Evolutionary conservation across 2,888 invertebrate species (phyloP).

Genomic region (Heteropelma amictum): DNA sequence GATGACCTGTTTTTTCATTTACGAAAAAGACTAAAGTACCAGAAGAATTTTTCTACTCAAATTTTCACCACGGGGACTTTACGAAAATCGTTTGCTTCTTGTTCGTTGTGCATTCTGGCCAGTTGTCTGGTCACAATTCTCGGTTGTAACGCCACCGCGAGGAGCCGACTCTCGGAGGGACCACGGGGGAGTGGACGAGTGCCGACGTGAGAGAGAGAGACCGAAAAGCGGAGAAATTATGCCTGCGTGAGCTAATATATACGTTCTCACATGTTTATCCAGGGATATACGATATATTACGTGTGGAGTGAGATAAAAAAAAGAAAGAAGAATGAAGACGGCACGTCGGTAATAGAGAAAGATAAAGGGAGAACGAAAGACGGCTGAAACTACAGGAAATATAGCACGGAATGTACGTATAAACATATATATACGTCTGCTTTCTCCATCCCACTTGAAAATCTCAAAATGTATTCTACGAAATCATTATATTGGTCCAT

Average conservation of each 20-base stretch:
- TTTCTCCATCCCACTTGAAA: slow-evolving; percentile 42
- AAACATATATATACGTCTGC: slow-evolving; percentile 9
- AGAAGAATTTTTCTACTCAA: too few species aligned
- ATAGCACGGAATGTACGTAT: too few species aligned
- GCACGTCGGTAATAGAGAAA: slow-evolving; percentile 24
- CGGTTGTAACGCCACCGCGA: too few species aligned
- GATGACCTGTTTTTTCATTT: too few species aligned
- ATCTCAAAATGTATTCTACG: slow-evolving; percentile 50
- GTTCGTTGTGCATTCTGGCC: too few species aligned
- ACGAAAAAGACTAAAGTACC: too few species aligned
- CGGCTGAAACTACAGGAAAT: slow-evolving; percentile 27
- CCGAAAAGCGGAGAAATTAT: slow-evolving; percentile 3
- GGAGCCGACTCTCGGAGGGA: too few species aligned
- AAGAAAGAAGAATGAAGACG: not conserved
- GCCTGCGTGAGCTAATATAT: not conserved
- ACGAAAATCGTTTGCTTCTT: too few species aligned
- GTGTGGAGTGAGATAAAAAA: not conserved
- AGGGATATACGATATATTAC: slow-evolving; percentile 43
- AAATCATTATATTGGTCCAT: slow-evolving; percentile 59
- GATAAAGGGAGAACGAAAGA: slow-evolving; percentile 6
- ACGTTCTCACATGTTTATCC: slow-evolving; percentile 39
- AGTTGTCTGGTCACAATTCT: too few species aligned
- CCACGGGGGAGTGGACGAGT: not conserved
- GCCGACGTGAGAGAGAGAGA: not conserved
- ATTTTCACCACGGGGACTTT: too few species aligned